Conservation (phyloP, 2,888 invertebrate species). For the Plebejus anna region DNA sequence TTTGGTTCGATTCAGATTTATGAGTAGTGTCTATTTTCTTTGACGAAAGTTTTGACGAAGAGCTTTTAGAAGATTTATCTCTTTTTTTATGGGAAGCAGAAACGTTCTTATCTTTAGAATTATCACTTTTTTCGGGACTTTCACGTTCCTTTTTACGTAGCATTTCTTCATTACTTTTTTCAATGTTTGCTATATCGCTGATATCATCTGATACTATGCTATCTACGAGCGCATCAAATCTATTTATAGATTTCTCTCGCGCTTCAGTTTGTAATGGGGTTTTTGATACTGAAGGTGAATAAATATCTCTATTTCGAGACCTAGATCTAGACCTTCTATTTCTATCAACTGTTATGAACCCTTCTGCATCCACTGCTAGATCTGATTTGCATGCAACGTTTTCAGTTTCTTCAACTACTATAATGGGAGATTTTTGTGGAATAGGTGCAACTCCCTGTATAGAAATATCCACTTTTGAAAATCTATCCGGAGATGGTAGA, state of each 20-base stretch:
- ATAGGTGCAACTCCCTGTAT: conserved; percentile 36
- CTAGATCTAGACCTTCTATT: conserved; percentile 76
- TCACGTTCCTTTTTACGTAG: conserved; percentile 49
- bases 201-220: conserved; percentile 50
- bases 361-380: conserved; percentile 61
- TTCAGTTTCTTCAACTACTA: conserved; percentile 62
- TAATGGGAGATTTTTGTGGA: conserved; percentile 53
- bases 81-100: conserved; percentile 53
- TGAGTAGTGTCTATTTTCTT: conserved; percentile 45
- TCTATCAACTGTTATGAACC: conserved; percentile 72
- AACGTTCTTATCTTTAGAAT: conserved; percentile 54
- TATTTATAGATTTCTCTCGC: conserved; percentile 60
- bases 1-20: conserved; percentile 38
- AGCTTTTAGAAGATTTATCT: conserved; percentile 44
- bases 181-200: conserved; percentile 43
- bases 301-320: conserved; percentile 76
- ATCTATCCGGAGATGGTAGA: conserved; percentile 57
- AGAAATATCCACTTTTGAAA: conserved; percentile 43
- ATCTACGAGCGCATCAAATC: conserved; percentile 57
- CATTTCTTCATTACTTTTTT: conserved; percentile 48
- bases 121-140: conserved; percentile 46
- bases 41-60: conserved; percentile 48
- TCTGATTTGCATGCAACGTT: conserved; percentile 49
- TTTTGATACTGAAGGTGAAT: conserved; percentile 53
- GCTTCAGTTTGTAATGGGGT: conserved; percentile 43